phyloP scores from a whole-genome alignment of 1,140 invertebrate species.

The Daktulosphaira vitifoliae region DNA sequence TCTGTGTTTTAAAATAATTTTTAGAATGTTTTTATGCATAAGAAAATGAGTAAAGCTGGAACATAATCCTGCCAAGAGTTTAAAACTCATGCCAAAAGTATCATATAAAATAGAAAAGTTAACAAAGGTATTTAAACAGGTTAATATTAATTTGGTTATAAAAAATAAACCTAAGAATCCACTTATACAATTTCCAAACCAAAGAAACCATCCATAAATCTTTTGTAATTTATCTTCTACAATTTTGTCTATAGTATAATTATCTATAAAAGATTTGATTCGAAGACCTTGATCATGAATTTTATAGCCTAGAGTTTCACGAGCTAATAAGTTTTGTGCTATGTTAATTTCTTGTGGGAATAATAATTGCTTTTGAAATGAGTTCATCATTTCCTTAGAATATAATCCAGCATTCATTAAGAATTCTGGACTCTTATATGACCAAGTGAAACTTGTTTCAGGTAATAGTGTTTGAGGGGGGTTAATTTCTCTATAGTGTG shows the following conservation, averaged over 20 bases:
- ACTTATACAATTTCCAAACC: background rate
- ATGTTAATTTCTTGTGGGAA: background rate
- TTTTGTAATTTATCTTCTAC: background rate
- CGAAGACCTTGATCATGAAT: background rate
- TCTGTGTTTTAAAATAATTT: too few species aligned
- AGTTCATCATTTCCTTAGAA: background rate
- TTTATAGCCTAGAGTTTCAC: too few species aligned
- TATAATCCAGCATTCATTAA: too few species aligned
- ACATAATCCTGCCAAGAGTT: too few species aligned
- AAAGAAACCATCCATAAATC: background rate
- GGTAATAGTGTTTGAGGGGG: background rate
- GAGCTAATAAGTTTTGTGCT: background rate
- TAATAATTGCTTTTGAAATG: background rate
- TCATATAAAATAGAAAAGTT: background rate
- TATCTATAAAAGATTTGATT: background rate
- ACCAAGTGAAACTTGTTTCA: background rate
- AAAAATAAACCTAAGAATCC: background rate
- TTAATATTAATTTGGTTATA: background rate
- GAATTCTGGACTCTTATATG: background rate
- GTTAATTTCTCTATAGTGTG: background rate
- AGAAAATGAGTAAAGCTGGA: background rate
- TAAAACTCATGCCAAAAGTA: background rate
- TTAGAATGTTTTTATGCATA: slow-evolving; percentile 1
- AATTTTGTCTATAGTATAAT: background rate
- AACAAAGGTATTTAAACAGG: background rate